Conservation (phyloP, 2,113 vertebrate genomes). For the Syrrhaptes paradoxus region DNA sequence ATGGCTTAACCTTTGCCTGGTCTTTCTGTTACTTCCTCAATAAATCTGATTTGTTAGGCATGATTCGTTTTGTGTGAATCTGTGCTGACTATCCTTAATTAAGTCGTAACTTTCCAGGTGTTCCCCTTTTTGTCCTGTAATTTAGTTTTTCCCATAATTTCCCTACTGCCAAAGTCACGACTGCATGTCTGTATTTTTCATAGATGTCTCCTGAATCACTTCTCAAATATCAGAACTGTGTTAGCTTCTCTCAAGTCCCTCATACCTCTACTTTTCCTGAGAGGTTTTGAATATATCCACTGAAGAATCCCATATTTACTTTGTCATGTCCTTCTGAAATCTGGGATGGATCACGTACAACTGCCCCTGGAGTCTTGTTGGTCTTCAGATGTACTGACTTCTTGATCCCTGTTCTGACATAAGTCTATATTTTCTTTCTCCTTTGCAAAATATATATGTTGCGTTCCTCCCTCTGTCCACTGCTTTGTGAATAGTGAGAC, state of each 20-base stretch:
- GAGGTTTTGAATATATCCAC: background rate
- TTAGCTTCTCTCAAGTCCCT: slow-evolving; percentile 3
- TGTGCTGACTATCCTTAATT: slow-evolving; percentile 65
- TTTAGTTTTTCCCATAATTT: slow-evolving; percentile 30
- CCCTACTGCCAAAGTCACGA: background rate
- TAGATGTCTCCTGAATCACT: slow-evolving; percentile 19
- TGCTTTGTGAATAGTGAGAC: slow-evolving; percentile 29
- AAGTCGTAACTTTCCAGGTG: slow-evolving; percentile 66
- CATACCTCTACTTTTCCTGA: background rate
- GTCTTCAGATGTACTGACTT: slow-evolving; percentile 41
- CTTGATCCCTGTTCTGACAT: slow-evolving; percentile 18
- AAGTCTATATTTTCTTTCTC: slow-evolving; percentile 48
- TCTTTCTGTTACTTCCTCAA: slow-evolving; percentile 67
- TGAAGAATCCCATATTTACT: slow-evolving; percentile 32
- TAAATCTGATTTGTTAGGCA: slow-evolving; percentile 74
- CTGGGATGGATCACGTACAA: slow-evolving; percentile 19
- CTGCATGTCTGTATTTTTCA: slow-evolving; percentile 43
- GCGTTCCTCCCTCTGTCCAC: background rate
- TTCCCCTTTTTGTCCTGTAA: slow-evolving; percentile 42
- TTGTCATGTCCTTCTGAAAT: slow-evolving; percentile 27
- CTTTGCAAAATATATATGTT: slow-evolving; percentile 33
- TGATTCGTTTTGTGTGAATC: slow-evolving; percentile 54
- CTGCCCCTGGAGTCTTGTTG: slow-evolving; percentile 10
- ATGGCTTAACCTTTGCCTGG: slow-evolving; percentile 47
- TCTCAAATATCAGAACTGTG: slow-evolving; percentile 22